phyloP scores from a whole-genome alignment of 2,113 vertebrate genomes.

The Trogon surrucura region DNA sequence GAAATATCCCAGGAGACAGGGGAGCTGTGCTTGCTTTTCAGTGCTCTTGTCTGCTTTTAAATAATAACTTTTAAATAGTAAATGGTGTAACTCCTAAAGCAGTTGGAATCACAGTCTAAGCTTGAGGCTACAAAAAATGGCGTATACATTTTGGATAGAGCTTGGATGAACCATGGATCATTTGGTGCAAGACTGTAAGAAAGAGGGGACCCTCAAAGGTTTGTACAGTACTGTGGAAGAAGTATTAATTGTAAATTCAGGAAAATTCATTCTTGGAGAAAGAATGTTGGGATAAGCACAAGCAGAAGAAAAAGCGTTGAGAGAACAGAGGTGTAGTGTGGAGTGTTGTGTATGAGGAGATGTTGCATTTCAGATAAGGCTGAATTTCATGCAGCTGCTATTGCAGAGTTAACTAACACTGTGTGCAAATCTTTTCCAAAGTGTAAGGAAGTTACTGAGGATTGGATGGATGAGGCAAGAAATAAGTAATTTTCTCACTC shows the following conservation, averaged over 20 bases:
- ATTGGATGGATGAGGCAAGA: not conserved
- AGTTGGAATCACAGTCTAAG: not conserved
- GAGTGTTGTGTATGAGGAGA: not conserved
- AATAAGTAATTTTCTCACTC: not conserved
- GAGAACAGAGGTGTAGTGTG: not conserved
- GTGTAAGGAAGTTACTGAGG: not conserved
- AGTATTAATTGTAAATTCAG: not conserved
- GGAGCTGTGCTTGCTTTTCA: not conserved
- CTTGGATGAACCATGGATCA: not conserved
- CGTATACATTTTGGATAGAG: not conserved
- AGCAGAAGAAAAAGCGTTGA: not conserved
- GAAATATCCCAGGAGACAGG: not conserved
- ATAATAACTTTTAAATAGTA: not conserved
- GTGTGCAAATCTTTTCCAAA: not conserved
- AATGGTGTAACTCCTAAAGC: not conserved
- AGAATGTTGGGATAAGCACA: not conserved
- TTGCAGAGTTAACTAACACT: not conserved
- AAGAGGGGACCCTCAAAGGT: not conserved
- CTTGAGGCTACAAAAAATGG: not conserved
- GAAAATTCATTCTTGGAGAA: not conserved
- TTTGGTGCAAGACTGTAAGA: not conserved
- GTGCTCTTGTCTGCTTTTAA: not conserved
- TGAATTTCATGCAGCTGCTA: not conserved
- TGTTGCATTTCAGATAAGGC: not conserved
- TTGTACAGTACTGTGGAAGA: not conserved